Evolutionary conservation across 2,113 vertebrate species (phyloP), one percentile per base, ranked within the genome.

Genomic region (Eleginops maclovinus): DNA sequence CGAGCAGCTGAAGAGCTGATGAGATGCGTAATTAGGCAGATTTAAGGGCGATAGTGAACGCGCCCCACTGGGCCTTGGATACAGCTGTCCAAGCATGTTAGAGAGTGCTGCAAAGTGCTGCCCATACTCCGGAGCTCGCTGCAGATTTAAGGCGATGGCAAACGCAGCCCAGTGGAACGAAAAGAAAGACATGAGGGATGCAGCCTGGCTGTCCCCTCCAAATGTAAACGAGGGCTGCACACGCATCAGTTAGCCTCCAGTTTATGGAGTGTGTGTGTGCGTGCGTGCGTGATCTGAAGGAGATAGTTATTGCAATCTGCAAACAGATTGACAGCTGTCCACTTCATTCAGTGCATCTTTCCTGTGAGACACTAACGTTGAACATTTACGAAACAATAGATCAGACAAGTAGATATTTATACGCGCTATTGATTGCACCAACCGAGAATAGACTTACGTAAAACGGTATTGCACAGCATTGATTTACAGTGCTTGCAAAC

Each of bases 11-110:
- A 71, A 58, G 78, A 85, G 78, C 76, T 85, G 84, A 92, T 73
- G 89, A 89, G 86, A 90, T 74, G 88, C 81, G 63, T 93, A 91
- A 93, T 94, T 93, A 93, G 79, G 71, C 77, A 89, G 93, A 90
- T 91, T 89, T 87, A 82, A 86, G 81, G 83, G 84, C 73, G 83
- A 87, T 81, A 60, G 77, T 14, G 40, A 90, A 61, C 9, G 59
- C 56, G 43, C 72, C 86, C 68, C 77, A 75, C 68, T 82, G 90
- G 87, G 88, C 82, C 41, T 6, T 65, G 80, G 84, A 80, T 87
- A 60, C 88, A 85, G 81, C 86, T 86, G 89, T 88, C 86, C 85
- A 74, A 85, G 86, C 77, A 3, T 46, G 82, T 91, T 85, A 88
- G 70, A 31, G 72, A 72, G 75, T 4, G 73, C 11, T 58, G 63